Conservation (phyloP, 2,888 invertebrate genomes). For the Andrena bicolor region DNA sequence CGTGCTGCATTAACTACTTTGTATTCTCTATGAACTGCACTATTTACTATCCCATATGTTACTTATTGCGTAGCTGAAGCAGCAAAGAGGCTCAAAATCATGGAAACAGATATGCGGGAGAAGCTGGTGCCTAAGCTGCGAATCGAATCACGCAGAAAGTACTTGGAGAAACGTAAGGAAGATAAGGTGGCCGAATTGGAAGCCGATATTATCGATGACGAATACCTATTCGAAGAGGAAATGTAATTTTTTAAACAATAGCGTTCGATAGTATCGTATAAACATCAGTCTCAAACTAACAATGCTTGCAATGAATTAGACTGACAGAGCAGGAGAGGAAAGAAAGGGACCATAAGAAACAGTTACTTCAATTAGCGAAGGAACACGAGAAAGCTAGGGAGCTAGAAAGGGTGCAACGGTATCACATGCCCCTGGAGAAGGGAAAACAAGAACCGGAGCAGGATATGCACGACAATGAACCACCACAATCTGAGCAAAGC, state of each 20-base stretch:
- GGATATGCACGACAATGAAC: constrained; percentile 88
- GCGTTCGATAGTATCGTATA: not conserved
- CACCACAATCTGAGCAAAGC: constrained; percentile 93
- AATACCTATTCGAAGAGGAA: constrained; percentile 96
- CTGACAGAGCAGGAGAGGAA: constrained; percentile 94
- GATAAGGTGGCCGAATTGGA: constrained; percentile 98
- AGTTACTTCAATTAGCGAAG: constrained; percentile 94
- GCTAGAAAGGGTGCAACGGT: constrained; percentile 96
- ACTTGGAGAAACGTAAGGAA: constrained; percentile 97
- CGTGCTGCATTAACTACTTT: too few relatives aligned
- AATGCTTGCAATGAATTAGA: constrained; percentile 84
- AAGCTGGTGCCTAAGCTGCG: constrained; percentile 95
- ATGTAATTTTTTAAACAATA: constrained; percentile 87
- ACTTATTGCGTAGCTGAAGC: constrained; percentile 88
- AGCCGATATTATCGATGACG: constrained; percentile 97
- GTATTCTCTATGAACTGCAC: too few relatives aligned
- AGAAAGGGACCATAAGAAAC: constrained; percentile 96
- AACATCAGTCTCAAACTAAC: constrained; percentile 9
- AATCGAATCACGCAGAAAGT: constrained; percentile 96
- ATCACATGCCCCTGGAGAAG: constrained; percentile 96
- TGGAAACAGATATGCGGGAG: constrained; percentile 94
- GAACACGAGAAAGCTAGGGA: constrained; percentile 98
- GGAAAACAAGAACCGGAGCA: constrained; percentile 94
- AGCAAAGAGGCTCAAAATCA: constrained; percentile 92
- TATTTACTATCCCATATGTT: not conserved